Evolutionary conservation across 2,113 vertebrate species (phyloP), one percentile per base, ranked within the genome.

Genomic region (Colius striatus): DNA sequence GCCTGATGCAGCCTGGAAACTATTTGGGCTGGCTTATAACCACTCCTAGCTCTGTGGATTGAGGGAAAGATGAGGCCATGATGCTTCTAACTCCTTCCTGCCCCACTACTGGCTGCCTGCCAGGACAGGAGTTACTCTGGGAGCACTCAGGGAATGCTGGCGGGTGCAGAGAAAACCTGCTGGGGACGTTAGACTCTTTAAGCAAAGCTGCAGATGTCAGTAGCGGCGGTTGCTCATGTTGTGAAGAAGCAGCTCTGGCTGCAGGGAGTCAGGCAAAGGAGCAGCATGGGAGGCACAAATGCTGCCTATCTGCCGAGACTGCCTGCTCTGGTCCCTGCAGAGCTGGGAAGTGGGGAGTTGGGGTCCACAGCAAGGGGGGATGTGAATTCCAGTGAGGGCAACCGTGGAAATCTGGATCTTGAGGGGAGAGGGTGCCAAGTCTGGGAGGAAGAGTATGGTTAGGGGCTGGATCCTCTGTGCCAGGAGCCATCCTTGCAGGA

Each of bases 1-100:
- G 71, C 63, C 91, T 97, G 95, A 97, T 96, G 96, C 91, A 97
- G 93, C 30, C 2, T 94, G 96, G 96, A 97, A 97, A 96, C 89
- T 96, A 97, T 96, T 95, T 87, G 89, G 78, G 94, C 82, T 94
- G 81, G 77, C 58, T 10, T 8, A 29, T 45, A 79, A 61, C 50
- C 60, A 16, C 36, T 74, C 53, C 73, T 25, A 81, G 71, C 94
- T 89, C 68, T 32, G 89, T 3, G 1, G 71, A 48, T 13, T 50
- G 67, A 36, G 54, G 32, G 36, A 76, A 53, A 68, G 72, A 82
- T 0, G 7, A 2, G 22, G 78, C 54, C 43, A 1, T 10, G 47
- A 60, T 0, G 9, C 21, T 43, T 83, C 96, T 97, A 97, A 97
- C 95, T 90, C 95, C 75, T 96, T 96, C 95, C 47, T 90, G 74